These are phyloP conservation scores for Teleogryllus oceanicus DNA, from an alignment of 2,888 invertebrate genomes.

Conservation along the genomic window DNA sequence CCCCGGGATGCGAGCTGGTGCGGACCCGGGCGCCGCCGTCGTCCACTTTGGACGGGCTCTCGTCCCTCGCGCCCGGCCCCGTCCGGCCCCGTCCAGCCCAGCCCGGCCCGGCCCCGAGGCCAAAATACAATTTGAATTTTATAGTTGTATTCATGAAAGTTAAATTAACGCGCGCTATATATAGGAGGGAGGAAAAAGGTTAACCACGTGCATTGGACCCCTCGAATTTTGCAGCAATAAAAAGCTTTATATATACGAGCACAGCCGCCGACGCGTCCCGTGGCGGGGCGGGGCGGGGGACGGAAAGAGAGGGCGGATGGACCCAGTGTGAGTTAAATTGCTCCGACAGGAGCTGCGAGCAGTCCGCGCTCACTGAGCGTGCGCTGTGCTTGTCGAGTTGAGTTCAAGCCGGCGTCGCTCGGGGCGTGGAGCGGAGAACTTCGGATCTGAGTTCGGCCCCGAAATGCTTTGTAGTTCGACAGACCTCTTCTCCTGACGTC, in stretches of 20 bases:
- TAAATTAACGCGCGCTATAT: slow-evolving; percentile 9
- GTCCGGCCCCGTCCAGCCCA: not conserved
- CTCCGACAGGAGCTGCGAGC: not conserved
- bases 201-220: slow-evolving; percentile 7
- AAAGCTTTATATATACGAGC: slow-evolving; percentile 11
- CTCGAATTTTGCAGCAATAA: slow-evolving; percentile 10
- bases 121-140: slow-evolving; percentile 12
- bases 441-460: no score
- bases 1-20: no score
- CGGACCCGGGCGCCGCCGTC: no score
- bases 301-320: not conserved
- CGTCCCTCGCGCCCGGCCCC: not conserved
- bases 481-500: no score
- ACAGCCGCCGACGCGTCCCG: not conserved
- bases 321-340: slow-evolving; percentile 8
- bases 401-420: no score
- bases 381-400: not conserved
- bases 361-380: not conserved
- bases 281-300: not conserved
- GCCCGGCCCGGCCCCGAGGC: not conserved
- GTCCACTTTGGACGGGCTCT: not conserved
- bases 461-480: no score
- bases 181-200: slow-evolving; percentile 18
- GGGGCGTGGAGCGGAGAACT: no score
- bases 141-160: slow-evolving; percentile 18